Conservation (phyloP, 2,888 invertebrate genomes). For the Chaetoderma sp. region DNA sequence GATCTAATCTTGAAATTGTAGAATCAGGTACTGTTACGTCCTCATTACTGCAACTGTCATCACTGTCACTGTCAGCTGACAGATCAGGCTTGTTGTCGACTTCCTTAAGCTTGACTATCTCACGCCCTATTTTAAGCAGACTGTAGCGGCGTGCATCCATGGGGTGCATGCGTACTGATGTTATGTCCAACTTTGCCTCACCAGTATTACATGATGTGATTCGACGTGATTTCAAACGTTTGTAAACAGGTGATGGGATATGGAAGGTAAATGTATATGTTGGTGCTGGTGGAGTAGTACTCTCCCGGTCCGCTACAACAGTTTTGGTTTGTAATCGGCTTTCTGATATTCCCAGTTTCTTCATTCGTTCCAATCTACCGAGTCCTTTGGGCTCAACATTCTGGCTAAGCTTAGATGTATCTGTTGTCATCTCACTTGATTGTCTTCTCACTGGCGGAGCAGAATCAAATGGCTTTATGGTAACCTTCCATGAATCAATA, state of each 20-base stretch:
- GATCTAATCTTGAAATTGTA: too few relatives aligned
- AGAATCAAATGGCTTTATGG: too few relatives aligned
- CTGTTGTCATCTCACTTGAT: too few relatives aligned
- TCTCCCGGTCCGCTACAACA: background rate
- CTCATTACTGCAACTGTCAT: too few relatives aligned
- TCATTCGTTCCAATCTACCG: slow-evolving; percentile 5
- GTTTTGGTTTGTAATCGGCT: background rate
- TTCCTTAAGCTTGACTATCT: slow-evolving; percentile 46
- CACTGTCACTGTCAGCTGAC: too few relatives aligned
- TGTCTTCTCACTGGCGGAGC: too few relatives aligned
- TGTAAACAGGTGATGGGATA: slow-evolving; percentile 54
- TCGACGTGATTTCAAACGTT: slow-evolving; percentile 45
- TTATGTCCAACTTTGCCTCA: slow-evolving; percentile 27
- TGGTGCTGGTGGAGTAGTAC: too few relatives aligned
- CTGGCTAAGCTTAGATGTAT: background rate
- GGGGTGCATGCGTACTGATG: slow-evolving; percentile 58
- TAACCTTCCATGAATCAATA: too few relatives aligned
- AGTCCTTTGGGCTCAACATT: background rate
- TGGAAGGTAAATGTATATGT: slow-evolving; percentile 57
- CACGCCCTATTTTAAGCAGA: slow-evolving; percentile 57
- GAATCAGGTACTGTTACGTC: too few relatives aligned
- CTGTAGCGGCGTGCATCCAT: slow-evolving; percentile 61
- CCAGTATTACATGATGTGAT: slow-evolving; percentile 7
- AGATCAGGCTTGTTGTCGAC: too few relatives aligned
- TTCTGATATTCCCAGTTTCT: slow-evolving; percentile 7